Evolutionary conservation across 2,888 invertebrate species (phyloP).

Genomic region (Antitype chi): DNA sequence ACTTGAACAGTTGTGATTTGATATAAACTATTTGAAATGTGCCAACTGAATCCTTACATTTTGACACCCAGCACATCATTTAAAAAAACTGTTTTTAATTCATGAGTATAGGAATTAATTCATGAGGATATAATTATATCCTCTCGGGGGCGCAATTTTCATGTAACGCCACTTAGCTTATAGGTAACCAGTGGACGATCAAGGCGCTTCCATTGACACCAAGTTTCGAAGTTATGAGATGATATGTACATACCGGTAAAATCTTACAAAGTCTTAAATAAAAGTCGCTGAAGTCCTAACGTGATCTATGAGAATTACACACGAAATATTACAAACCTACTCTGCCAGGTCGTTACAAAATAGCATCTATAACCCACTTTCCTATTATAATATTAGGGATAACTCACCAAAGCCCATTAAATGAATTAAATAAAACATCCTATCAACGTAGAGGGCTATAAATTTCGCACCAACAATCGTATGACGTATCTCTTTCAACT

Average conservation of each 20-base stretch:
- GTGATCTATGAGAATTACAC: background rate
- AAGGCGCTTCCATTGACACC: no score
- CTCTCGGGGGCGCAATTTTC: no score
- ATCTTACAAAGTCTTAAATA: background rate
- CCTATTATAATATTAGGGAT: conserved; percentile 25
- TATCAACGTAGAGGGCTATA: conserved; percentile 67
- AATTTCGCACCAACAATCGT: conserved; percentile 66
- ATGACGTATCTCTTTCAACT: conserved; percentile 63
- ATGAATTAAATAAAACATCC: conserved; percentile 65
- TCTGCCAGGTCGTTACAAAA: background rate
- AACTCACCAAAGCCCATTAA: conserved; percentile 51
- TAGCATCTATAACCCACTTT: conserved; percentile 10
- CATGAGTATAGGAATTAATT: no score
- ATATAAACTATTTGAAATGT: background rate
- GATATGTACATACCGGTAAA: no score
- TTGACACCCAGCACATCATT: no score
- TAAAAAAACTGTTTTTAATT: no score
- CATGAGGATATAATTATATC: no score
- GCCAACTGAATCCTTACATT: no score
- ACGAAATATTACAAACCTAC: background rate
- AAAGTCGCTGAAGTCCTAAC: background rate
- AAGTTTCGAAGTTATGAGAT: no score
- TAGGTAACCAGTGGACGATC: no score
- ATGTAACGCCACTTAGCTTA: no score
- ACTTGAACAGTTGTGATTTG: background rate